Percentiles rank a stretch among this genome's conserved stretches.
phyloP scores from a whole-genome alignment of 2,113 vertebrate genomes.

The Desmodus rotundus region DNA sequence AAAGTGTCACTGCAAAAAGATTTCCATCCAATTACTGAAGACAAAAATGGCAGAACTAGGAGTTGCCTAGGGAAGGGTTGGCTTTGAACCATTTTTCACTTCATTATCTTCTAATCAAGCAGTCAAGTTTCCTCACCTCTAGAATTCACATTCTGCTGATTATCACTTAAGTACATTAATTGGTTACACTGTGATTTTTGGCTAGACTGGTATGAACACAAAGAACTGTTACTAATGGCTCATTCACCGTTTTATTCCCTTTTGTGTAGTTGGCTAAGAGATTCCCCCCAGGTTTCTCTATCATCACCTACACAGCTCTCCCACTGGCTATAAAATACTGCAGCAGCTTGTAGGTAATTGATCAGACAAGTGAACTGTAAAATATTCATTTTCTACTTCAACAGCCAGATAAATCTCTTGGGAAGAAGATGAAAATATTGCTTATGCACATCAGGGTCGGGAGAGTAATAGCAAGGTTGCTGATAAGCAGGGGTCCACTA shows the following conservation, averaged over 20 bases:
- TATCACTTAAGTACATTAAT: slow-evolving; percentile 87
- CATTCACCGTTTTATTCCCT: slow-evolving; percentile 80
- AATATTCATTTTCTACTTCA: slow-evolving; percentile 99
- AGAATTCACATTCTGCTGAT: slow-evolving; percentile 87
- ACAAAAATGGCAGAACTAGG: slow-evolving; percentile 65
- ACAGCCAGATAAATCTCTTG: slow-evolving; percentile 99
- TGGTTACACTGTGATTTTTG: slow-evolving; percentile 87
- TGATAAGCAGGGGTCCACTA: slow-evolving; percentile 91
- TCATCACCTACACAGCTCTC: slow-evolving; percentile 92
- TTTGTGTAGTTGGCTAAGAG: slow-evolving; percentile 83
- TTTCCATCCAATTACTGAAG: slow-evolving; percentile 73
- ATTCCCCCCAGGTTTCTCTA: slow-evolving; percentile 91
- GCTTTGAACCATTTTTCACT: slow-evolving; percentile 82
- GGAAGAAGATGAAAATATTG: slow-evolving; percentile 97
- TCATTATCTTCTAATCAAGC: slow-evolving; percentile 83
- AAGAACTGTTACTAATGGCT: slow-evolving; percentile 82
- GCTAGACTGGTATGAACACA: slow-evolving; percentile 79
- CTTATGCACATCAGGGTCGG: slow-evolving; percentile 94
- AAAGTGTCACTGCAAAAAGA: slow-evolving; percentile 52
- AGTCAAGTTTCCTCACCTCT: slow-evolving; percentile 84
- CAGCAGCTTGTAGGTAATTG: slow-evolving; percentile 99
- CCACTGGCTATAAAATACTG: slow-evolving; percentile 94
- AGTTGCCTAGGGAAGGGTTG: slow-evolving; percentile 64
- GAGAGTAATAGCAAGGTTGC: slow-evolving; percentile 88
- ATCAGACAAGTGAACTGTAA: slow-evolving; percentile 99